A percentile compares a stretch with the other conserved stretches of the same genome.
phyloP scores from a whole-genome alignment of 92 coral and sea anemone species.

The Phenganax stokvisi region DNA sequence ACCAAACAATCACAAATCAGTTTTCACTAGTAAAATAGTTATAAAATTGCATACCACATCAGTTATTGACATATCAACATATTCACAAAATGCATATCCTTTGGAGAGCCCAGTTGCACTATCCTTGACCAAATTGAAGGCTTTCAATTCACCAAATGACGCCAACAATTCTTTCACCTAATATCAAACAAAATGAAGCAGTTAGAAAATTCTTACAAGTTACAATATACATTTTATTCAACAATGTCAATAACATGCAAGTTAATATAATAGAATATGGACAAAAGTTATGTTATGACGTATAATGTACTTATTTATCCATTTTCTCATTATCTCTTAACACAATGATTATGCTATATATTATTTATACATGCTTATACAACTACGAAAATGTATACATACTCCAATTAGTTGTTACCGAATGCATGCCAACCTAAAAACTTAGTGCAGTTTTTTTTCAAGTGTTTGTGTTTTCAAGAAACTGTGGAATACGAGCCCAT shows the following conservation, averaged over 20 bases:
- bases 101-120: conserved; percentile 96
- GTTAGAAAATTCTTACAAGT: neutral
- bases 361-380: too few species aligned
- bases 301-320: too few species aligned
- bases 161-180: conserved; percentile 92
- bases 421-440: neutral
- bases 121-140: conserved; percentile 92
- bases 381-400: neutral
- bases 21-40: neutral
- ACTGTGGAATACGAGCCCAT: neutral
- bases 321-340: too few species aligned
- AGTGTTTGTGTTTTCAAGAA: neutral
- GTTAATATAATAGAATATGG: too few species aligned
- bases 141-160: conserved; percentile 93
- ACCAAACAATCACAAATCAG: too few species aligned
- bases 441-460: neutral
- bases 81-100: conserved; percentile 98
- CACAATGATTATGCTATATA: too few species aligned
- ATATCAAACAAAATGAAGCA: neutral
- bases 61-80: conserved; percentile 76
- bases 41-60: conserved; percentile 66
- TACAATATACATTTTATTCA: neutral
- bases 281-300: too few species aligned
- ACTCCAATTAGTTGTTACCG: conserved; percentile 7
- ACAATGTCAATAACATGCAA: too few species aligned